A percentile compares a stretch with the other conserved stretches of the same genome.
These are phyloP conservation scores for Aspidoscelis tigris DNA, from an alignment of 2,113 vertebrate species.

Conservation along the genomic window DNA sequence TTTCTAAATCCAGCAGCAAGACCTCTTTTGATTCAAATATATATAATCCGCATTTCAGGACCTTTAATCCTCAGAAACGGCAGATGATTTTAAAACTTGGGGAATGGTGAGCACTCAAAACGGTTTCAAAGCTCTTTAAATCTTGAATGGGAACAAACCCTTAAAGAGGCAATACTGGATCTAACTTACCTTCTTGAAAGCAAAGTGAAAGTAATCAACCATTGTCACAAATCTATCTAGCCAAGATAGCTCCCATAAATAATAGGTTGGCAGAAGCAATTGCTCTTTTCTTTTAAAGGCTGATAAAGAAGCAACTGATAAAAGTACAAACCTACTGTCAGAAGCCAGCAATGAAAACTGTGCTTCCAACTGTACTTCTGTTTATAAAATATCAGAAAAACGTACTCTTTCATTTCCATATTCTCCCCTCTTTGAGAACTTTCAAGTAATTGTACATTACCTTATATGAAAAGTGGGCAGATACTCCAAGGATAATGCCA, in stretches of 20 bases:
- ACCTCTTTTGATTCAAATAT: too few relatives aligned
- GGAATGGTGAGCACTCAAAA: too few relatives aligned
- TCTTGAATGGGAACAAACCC: too few relatives aligned
- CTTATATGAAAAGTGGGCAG: constrained; percentile 21
- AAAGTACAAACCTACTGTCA: not conserved
- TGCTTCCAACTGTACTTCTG: not conserved
- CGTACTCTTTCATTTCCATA: not conserved
- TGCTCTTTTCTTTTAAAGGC: not conserved
- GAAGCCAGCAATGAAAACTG: not conserved
- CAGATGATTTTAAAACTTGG: too few relatives aligned
- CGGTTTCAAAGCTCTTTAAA: too few relatives aligned
- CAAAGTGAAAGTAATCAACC: not conserved
- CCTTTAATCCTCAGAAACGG: too few relatives aligned
- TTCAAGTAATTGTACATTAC: constrained; percentile 6
- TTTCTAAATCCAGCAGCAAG: too few relatives aligned
- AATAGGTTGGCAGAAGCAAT: not conserved
- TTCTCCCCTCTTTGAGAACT: not conserved
- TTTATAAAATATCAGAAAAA: not conserved
- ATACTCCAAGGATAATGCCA: constrained; percentile 42
- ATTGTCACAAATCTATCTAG: not conserved
- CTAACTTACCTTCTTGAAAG: not conserved
- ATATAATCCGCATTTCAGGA: too few relatives aligned
- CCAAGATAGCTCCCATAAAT: not conserved
- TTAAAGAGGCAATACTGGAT: not conserved
- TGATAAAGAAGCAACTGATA: not conserved